Evolutionary conservation across 2,113 vertebrate genomes (phyloP), one percentile per base, ranked within the genome.

Genomic region (Phoenicopterus ruber): DNA sequence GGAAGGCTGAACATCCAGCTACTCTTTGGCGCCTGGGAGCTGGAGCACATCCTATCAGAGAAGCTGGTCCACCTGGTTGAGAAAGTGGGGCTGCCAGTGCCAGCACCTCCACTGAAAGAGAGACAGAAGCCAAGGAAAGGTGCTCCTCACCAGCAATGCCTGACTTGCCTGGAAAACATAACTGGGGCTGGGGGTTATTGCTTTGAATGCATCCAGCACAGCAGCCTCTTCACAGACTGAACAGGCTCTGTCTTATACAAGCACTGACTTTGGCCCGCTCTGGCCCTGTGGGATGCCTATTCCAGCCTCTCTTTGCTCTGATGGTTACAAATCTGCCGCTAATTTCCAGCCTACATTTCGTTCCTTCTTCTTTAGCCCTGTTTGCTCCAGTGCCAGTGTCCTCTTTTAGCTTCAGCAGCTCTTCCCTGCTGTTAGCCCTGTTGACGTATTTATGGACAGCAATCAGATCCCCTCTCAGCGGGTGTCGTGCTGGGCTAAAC

Each of bases 401-500:
- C 94, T 94, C 90, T 94, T 96, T 96, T 96, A 95, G 90, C 93
- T 96, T 78, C 91, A 91, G 96, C 15, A 3, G 72, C 88, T 94
- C 93, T 86, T 88, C 83, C 91, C 96, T 84, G 95, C 94, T 94
- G 93, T 88, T 92, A 91, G 86, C 59, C 82, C 78, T 89, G 93
- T 90, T 96, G 96, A 96, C 18, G 84, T 96, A 96, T 97, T 97
- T 96, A 96, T 88, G 92, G 94, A 66, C 82, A 93, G 94, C 96
- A 94, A 95, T 95, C 93, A 95, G 94, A 95, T 96, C 87, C 90
- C 87, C 84, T 96, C 94, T 90, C 96, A 95, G 92, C 40, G 4
- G 93, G 96, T 94, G 87, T 96, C 90, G 5, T 95, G 92, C 93
- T 96, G 96, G 92, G 93, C 85, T 96, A 95, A 96, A 95, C 96